Percentiles rank a stretch among this genome's conserved stretches.
Evolutionary conservation across 2,888 invertebrate genomes (phyloP).

Genomic region (Apomyelois bistriatella): DNA sequence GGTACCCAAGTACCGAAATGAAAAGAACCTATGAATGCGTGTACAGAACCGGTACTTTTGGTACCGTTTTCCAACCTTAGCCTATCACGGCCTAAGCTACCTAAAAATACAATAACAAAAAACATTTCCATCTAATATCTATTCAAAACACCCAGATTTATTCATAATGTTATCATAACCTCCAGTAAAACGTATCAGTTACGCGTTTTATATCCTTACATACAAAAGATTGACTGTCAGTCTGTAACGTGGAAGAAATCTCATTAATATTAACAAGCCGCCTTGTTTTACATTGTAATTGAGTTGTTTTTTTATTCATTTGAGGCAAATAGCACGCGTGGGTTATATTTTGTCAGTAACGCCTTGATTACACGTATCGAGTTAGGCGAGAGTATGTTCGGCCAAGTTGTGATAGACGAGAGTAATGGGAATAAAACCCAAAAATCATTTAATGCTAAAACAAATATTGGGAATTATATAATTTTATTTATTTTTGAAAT

Average conservation of each 20-base stretch:
- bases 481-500: too few relatives aligned
- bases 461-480: too few relatives aligned
- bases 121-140: neutral
- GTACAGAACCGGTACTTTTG: too few relatives aligned
- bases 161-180: conserved; percentile 2
- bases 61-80: too few relatives aligned
- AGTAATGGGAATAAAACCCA: too few relatives aligned
- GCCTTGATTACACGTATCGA: too few relatives aligned
- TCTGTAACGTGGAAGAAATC: conserved; percentile 12
- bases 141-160: neutral
- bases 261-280: conserved; percentile 20
- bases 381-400: too few relatives aligned
- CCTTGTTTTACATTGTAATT: conserved; percentile 20
- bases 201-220: neutral
- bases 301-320: conserved; percentile 20
- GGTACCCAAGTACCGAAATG: too few relatives aligned
- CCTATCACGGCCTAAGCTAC: too few relatives aligned
- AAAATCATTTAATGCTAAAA: too few relatives aligned
- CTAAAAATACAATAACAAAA: neutral
- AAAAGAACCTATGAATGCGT: too few relatives aligned
- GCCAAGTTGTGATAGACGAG: too few relatives aligned
- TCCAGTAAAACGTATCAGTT: neutral
- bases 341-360: neutral
- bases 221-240: conserved; percentile 3
- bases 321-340: conserved; percentile 14